Evolutionary conservation across 2,113 vertebrate species (phyloP), one percentile per base, ranked within the genome.

Genomic region (Corydoras maculifer): DNA sequence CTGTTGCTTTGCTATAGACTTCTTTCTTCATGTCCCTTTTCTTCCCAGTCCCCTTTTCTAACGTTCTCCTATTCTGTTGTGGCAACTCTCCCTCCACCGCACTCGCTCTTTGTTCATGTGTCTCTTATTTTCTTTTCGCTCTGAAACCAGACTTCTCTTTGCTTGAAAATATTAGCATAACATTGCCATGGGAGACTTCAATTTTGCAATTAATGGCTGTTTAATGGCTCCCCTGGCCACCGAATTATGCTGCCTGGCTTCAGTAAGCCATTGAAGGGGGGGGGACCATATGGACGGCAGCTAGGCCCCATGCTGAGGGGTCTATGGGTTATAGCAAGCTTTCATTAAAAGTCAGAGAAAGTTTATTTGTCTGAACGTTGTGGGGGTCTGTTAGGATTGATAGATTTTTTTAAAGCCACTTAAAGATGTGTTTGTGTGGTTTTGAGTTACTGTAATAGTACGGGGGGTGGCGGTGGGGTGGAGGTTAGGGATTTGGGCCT

Each of bases 141-240:
- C 9, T 10, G 51, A 53, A 9, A 61, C 35, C 18, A 11, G 32
- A 58, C 61, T 84, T 75, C 77, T 78, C 51, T 14, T 60, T 66
- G 70, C 71, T 77, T 43, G 78, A 67, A 80, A 76, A 77, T 83
- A 88, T 86, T 85, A 87, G 84, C 84, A 89, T 86, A 84, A 78
- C 76, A 64, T 82, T 82, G 83, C 81, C 67, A 43, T 75, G 49
- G 83, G 79, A 81, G 79, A 66, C 76, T 75, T 84, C 78, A 73
- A 81, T 77, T 84, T 82, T 75, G 81, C 82, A 86, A 86, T 84
- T 85, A 87, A 87, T 88, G 80, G 79, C 61, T 83, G 87, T 87
- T 86, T 88, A 88, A 88, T 86, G 85, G 84, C 82, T 83, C 81
- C 78, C 73, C 65, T 48, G 68, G 84, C 82, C 82, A 76, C 79